These are phyloP conservation scores for Channallabes apus DNA, from an alignment of 2,797 vertebrate genomes.

Conservation along the genomic window DNA sequence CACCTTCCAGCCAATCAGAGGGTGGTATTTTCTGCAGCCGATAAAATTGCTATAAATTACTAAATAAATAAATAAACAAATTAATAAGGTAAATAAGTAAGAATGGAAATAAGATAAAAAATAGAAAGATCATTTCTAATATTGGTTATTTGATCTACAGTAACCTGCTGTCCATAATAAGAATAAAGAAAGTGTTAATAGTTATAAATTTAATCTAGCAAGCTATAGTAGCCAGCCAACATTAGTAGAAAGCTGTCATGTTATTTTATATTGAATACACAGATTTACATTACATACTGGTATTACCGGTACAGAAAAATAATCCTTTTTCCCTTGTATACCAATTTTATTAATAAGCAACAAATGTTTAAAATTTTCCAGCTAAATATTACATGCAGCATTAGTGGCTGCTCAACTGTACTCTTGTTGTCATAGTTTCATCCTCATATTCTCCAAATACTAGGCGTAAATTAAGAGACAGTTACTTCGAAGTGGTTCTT, in stretches of 20 bases:
- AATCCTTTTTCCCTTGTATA: not conserved
- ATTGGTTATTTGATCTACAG: not conserved
- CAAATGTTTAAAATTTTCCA: not conserved
- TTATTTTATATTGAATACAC: not conserved
- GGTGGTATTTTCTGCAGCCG: too few species aligned
- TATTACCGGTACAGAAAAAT: not conserved
- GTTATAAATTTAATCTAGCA: not conserved
- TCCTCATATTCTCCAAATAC: not conserved
- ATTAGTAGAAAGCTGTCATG: not conserved
- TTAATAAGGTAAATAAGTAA: not conserved
- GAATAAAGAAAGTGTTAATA: not conserved
- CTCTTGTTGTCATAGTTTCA: not conserved
- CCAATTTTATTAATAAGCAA: not conserved
- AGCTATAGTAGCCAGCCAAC: too few species aligned
- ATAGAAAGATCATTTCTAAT: not conserved
- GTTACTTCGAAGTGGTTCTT: not conserved
- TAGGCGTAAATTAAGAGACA: conserved; percentile 3
- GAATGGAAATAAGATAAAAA: not conserved
- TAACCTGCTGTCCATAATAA: not conserved
- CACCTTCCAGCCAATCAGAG: not conserved
- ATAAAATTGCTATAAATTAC: not conserved
- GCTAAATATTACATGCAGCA: not conserved
- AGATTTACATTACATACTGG: not conserved
- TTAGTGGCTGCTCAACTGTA: not conserved
- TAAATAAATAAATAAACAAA: not conserved